A percentile compares a stretch with the other conserved stretches of the same genome.
These are phyloP conservation scores for Nothobranchius furzeri DNA, from an alignment of 2,113 vertebrate genomes.

Conservation along the genomic window DNA sequence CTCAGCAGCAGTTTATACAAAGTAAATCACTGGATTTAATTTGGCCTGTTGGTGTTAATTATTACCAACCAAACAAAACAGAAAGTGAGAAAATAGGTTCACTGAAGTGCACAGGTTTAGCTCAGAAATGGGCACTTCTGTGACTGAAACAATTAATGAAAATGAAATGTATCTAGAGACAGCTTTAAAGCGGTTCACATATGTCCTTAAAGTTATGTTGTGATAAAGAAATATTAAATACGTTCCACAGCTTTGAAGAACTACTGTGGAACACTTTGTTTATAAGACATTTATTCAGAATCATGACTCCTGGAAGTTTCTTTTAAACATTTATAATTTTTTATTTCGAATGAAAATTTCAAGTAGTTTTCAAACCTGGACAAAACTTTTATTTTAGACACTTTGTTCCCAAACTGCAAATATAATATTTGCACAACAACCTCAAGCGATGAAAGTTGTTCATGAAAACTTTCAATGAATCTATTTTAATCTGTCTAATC, in stretches of 20 bases:
- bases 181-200: background rate
- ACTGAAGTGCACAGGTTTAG: conserved; percentile 1
- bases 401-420: background rate
- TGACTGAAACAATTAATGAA: no score
- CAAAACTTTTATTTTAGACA: background rate
- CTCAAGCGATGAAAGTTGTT: no score
- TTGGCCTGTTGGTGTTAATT: background rate
- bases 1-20: background rate
- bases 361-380: background rate
- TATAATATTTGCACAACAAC: background rate
- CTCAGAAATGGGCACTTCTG: background rate
- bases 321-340: background rate
- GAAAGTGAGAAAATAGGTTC: conserved; percentile 38
- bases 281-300: no score
- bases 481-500: no score
- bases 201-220: background rate
- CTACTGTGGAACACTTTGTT: background rate
- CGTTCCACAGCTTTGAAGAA: background rate
- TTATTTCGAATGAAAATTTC: no score
- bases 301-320: no score
- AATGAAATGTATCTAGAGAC: background rate
- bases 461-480: no score
- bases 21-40: background rate
- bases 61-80: conserved; percentile 29
- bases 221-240: background rate